phyloP scores from a whole-genome alignment of 1,140 invertebrate genomes.

The Drosophila nasuta region DNA sequence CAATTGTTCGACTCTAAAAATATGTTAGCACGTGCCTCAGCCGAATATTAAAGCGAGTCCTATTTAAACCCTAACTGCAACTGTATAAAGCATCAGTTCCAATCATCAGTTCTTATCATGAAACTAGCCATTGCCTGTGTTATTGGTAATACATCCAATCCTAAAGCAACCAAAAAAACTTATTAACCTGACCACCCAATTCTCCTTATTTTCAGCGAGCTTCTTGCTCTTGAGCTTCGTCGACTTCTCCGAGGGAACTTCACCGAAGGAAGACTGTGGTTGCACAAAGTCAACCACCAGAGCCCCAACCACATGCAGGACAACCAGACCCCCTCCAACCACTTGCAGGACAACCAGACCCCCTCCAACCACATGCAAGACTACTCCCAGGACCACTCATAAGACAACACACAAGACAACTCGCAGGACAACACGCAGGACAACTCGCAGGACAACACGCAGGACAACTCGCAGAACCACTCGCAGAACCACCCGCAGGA shows the following conservation, averaged over 20 bases:
- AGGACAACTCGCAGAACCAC: too few species aligned
- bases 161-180: not conserved
- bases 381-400: too few species aligned
- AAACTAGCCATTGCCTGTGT: not conserved
- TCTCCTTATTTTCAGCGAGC: not conserved
- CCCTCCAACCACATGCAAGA: too few species aligned
- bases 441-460: too few species aligned
- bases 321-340: not conserved
- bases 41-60: not conserved
- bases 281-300: not conserved
- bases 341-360: too few species aligned
- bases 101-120: not conserved
- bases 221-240: not conserved
- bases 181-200: not conserved
- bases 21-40: not conserved
- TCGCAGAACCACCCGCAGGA: not conserved
- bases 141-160: not conserved
- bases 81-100: not conserved
- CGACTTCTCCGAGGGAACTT: not conserved
- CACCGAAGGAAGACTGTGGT: not conserved
- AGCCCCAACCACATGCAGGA: not conserved
- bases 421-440: too few species aligned
- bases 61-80: not conserved
- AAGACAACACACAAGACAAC: too few species aligned
- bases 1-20: not conserved